A percentile compares a stretch with the other conserved stretches of the same genome.
phyloP scores from a whole-genome alignment of 2,888 invertebrate genomes.

The Megaustenia siamemsis region DNA sequence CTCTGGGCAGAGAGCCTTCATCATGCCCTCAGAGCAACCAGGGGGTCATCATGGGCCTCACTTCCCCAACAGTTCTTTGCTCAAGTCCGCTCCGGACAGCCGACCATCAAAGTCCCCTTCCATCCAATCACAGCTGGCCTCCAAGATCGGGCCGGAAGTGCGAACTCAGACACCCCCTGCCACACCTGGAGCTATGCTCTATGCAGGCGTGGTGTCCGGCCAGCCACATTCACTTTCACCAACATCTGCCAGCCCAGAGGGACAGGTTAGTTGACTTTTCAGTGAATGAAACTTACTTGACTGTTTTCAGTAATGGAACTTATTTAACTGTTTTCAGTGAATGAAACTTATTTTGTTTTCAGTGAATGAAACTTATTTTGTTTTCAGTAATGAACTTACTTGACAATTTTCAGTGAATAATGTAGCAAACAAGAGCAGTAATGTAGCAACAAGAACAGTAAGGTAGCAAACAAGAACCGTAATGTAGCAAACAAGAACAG shows the following conservation, averaged over 20 bases:
- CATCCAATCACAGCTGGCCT: slow-evolving; percentile 22
- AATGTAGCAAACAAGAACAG: no score
- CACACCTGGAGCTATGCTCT: slow-evolving; percentile 60
- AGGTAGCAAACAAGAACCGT: no score
- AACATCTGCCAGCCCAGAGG: slow-evolving; percentile 67
- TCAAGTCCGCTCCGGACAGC: slow-evolving; percentile 28
- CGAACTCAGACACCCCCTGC: slow-evolving; percentile 58
- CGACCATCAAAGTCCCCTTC: slow-evolving; percentile 48
- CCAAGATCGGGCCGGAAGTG: slow-evolving; percentile 38
- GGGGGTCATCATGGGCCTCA: slow-evolving; percentile 21
- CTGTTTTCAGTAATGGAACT: no score
- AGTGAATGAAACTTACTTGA: no score
- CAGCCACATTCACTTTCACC: slow-evolving; percentile 64
- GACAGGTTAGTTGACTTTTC: slow-evolving; percentile 64
- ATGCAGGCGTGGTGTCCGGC: slow-evolving; percentile 67
- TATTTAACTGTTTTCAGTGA: no score
- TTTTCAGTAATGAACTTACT: no score
- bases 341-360: no score
- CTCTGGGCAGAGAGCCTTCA: slow-evolving; percentile 29
- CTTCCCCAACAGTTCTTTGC: slow-evolving; percentile 29
- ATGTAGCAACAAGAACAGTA: no score
- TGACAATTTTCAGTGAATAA: no score
- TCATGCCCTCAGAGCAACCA: slow-evolving; percentile 43
- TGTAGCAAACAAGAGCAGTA: no score
- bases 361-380: no score